Base-by-base conservation (phyloP, 1,140 invertebrate genomes). In the Drosophila setifemur region DNA sequence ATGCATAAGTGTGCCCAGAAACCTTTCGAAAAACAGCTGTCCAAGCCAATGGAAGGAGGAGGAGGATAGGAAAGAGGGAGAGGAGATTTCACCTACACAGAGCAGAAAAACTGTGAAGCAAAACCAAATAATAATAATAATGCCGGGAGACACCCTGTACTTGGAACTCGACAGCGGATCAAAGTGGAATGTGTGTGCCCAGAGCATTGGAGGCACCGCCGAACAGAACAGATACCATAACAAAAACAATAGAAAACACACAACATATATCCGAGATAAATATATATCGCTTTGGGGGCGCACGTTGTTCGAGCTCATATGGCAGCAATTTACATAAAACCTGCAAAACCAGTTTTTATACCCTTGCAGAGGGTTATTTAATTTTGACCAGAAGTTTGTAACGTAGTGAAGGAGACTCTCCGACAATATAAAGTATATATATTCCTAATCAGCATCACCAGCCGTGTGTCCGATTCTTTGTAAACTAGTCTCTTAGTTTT, bases 311-410 rank as follows among this genome's bases (percentile, higher is more conserved):
- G 48, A 40, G 54, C 74, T 78, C 74, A 73, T 77, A 77, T 78
- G 75, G 75, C 75, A 68, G 48, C 79, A 68, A 85, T 85, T 85
- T 85, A 85, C 81, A 85, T 85, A 86, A 85, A 85, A 85, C 79
- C 68, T 67, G 79, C 81, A 86, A 79, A 85, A 85, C 79, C 79
- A 66, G 79, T 85, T 85, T 72, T 43, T 50, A n/a, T n/a, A n/a
- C n/a, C n/a, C n/a, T n/a, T n/a, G n/a, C n/a, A n/a, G n/a, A n/a
- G n/a, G n/a, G n/a, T n/a, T n/a, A n/a, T n/a, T n/a, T n/a, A n/a
- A n/a, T n/a, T n/a, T n/a, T n/a, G n/a, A n/a, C n/a, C n/a, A n/a
- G n/a, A n/a, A n/a, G n/a, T n/a, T n/a, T n/a, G n/a, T n/a, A n/a
- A n/a, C n/a, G n/a, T n/a, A n/a, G n/a, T n/a, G n/a, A n/a, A n/a